Conservation (phyloP, 2,797 vertebrate species). For the Phrynocephalus forsythii region DNA sequence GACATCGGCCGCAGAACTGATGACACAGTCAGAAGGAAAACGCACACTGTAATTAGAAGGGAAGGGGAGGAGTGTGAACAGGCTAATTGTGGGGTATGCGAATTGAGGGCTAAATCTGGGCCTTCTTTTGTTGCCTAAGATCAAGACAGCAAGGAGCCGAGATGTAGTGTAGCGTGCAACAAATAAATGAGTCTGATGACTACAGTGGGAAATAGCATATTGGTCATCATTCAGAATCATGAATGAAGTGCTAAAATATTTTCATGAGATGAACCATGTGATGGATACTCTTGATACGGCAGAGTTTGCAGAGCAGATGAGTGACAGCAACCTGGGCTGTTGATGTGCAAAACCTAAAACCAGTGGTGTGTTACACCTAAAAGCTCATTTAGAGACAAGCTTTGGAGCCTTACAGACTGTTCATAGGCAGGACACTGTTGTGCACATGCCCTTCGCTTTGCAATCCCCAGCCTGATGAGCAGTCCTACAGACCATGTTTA, state of each 20-base stretch:
- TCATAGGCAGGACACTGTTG: no score
- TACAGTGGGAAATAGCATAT: background rate
- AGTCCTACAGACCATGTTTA: no score
- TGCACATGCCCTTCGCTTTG: no score
- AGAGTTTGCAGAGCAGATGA: background rate
- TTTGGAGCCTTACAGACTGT: no score
- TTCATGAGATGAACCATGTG: background rate
- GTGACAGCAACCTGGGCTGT: background rate
- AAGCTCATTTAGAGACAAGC: no score
- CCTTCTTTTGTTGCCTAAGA: constrained; percentile 17
- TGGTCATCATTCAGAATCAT: background rate
- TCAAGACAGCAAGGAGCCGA: background rate
- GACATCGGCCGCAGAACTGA: constrained; percentile 5
- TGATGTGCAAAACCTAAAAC: no score
- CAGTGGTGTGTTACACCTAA: no score
- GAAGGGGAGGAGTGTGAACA: constrained; percentile 17
- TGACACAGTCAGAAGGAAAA: constrained; percentile 19
- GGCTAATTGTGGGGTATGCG: constrained; percentile 29
- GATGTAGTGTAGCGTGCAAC: background rate
- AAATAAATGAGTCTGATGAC: background rate
- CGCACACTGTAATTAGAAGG: constrained; percentile 10
- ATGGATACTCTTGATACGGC: background rate
- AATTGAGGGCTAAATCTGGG: constrained; percentile 8
- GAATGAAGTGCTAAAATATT: background rate
- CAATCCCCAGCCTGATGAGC: no score